Evolutionary conservation across 2,888 invertebrate genomes (phyloP).

Genomic region (Hecatera dysodea): DNA sequence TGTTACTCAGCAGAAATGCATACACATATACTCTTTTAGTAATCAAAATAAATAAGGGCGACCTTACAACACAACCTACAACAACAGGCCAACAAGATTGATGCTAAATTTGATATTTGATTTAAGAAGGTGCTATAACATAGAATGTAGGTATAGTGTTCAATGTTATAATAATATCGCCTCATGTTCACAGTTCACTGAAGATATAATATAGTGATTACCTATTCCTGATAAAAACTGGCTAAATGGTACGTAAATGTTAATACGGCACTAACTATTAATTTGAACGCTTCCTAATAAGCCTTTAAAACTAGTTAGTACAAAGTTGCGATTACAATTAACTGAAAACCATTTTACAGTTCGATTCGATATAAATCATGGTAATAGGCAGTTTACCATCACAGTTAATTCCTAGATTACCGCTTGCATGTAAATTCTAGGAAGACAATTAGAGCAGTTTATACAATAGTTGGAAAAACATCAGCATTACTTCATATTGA

Average conservation of each 20-base stretch:
- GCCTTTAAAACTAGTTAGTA: neutral
- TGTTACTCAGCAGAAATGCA: too few species aligned
- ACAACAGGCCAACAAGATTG: too few species aligned
- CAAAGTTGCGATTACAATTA: constrained; percentile 23
- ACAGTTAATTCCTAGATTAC: constrained; percentile 33
- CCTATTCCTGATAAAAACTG: neutral
- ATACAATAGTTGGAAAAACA: constrained; percentile 30
- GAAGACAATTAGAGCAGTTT: constrained; percentile 39
- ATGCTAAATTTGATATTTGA: neutral
- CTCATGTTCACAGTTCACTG: neutral
- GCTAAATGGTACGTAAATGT: neutral
- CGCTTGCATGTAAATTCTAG: constrained; percentile 30
- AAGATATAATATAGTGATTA: neutral
- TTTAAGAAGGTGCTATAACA: neutral
- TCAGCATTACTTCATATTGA: constrained; percentile 2
- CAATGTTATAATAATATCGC: constrained; percentile 2
- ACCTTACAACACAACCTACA: too few species aligned
- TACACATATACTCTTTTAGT: too few species aligned
- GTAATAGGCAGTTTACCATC: constrained; percentile 34
- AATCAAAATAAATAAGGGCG: too few species aligned
- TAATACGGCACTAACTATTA: neutral
- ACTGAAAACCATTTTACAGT: constrained; percentile 42
- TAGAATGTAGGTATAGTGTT: too few species aligned
- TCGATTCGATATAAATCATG: constrained; percentile 43
- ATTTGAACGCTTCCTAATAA: constrained; percentile 5